Evolutionary conservation across 1,140 invertebrate genomes (phyloP).

Genomic region (Eueides isabella): DNA sequence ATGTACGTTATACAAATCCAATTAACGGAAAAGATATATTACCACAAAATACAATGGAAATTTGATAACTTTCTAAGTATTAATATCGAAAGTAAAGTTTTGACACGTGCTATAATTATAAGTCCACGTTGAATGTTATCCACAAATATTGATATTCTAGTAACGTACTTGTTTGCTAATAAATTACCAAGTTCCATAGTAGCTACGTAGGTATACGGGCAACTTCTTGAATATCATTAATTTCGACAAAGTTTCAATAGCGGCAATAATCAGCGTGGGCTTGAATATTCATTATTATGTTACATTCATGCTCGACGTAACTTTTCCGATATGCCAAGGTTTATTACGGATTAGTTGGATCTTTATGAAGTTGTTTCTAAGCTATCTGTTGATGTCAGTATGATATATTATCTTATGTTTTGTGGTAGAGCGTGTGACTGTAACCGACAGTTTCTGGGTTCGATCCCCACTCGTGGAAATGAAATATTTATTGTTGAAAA

Average conservation of each 20-base stretch:
- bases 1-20: not conserved
- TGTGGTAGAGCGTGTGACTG: too few relatives aligned
- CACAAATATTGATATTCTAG: conserved; percentile 50
- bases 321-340: not conserved
- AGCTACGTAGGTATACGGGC: conserved; percentile 38
- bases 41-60: not conserved
- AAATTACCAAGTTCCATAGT: conserved; percentile 58
- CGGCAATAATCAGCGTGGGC: conserved; percentile 43
- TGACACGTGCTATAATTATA: not conserved
- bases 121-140: conserved; percentile 8
- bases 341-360: too few relatives aligned
- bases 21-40: not conserved
- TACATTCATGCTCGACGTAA: not conserved
- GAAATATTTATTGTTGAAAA: too few relatives aligned
- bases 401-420: too few relatives aligned
- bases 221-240: conserved; percentile 68
- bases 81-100: not conserved
- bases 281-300: conserved; percentile 30
- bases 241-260: conserved; percentile 59
- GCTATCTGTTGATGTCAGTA: too few relatives aligned
- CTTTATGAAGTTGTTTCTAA: too few relatives aligned
- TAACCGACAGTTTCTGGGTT: too few relatives aligned
- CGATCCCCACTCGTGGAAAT: too few relatives aligned
- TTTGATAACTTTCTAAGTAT: not conserved
- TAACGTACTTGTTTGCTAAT: conserved; percentile 61